Percentiles rank a stretch among this genome's conserved stretches.
Conservation (phyloP, 2,113 vertebrate genomes). For the Myanophis thanlyinensis region DNA sequence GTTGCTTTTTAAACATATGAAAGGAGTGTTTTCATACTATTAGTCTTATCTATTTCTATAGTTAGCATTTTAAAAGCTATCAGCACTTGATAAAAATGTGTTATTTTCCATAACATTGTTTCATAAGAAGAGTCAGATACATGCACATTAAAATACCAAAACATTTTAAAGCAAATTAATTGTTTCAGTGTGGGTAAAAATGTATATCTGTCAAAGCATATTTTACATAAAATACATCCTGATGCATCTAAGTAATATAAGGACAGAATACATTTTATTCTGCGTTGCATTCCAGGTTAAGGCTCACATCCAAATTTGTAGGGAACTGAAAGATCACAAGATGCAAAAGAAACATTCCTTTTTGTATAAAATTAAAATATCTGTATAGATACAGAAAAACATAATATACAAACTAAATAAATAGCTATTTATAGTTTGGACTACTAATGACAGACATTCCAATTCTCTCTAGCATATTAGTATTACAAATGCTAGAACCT, state of each 20-base stretch:
- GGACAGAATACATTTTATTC: background rate
- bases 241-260: background rate
- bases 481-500: background rate
- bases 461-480: background rate
- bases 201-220: background rate
- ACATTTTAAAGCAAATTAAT: background rate
- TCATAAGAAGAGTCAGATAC: background rate
- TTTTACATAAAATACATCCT: background rate
- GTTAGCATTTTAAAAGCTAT: background rate
- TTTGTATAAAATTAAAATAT: background rate
- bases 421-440: background rate
- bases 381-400: background rate
- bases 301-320: background rate
- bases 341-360: background rate
- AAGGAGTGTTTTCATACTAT: background rate
- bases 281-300: background rate
- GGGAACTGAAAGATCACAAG: background rate
- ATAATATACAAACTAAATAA: background rate
- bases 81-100: background rate
- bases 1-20: background rate
- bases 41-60: background rate
- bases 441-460: background rate
- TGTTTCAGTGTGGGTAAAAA: background rate
- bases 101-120: background rate
- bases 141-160: background rate